A percentile compares a stretch with the other conserved stretches of the same genome.
Conservation (phyloP, 2,797 vertebrate species). For the Arrhamphus sclerolepis region DNA sequence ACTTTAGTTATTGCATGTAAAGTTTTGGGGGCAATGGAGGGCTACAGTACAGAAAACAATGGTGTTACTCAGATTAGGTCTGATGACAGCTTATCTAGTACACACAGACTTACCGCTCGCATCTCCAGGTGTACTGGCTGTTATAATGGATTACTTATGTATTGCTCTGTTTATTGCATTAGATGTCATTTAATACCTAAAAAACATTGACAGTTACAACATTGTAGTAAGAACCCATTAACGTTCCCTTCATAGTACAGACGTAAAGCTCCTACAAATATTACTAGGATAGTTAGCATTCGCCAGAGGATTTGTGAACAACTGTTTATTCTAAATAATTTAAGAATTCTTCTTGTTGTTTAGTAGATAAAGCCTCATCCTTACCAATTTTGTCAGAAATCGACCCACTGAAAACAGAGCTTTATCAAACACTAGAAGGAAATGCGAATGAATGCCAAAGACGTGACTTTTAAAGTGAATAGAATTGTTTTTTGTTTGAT, state of each 20-base stretch:
- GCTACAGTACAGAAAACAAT: too few species aligned
- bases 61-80: too few species aligned
- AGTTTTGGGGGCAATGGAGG: too few species aligned
- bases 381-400: conserved; percentile 19
- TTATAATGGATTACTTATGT: neutral
- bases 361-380: conserved; percentile 10
- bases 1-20: too few species aligned
- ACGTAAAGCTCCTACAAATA: conserved; percentile 47
- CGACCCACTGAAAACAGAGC: conserved; percentile 39
- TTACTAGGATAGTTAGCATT: conserved; percentile 18
- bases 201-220: neutral
- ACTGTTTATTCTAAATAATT: conserved; percentile 26
- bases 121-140: too few species aligned
- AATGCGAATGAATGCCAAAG: conserved; percentile 42
- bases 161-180: conserved; percentile 15
- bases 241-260: conserved; percentile 47
- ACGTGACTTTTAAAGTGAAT: conserved; percentile 35
- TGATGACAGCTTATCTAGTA: too few species aligned
- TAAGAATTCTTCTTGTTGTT: conserved; percentile 22
- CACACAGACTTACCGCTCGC: too few species aligned
- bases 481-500: conserved; percentile 38
- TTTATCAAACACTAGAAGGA: conserved; percentile 37
- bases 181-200: neutral
- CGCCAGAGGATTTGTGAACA: conserved; percentile 32
- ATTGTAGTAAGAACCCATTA: conserved; percentile 21